Evolutionary conservation across 2,888 invertebrate species (phyloP), one percentile per base, ranked within the genome.

Genomic region (Apotomis capreana): DNA sequence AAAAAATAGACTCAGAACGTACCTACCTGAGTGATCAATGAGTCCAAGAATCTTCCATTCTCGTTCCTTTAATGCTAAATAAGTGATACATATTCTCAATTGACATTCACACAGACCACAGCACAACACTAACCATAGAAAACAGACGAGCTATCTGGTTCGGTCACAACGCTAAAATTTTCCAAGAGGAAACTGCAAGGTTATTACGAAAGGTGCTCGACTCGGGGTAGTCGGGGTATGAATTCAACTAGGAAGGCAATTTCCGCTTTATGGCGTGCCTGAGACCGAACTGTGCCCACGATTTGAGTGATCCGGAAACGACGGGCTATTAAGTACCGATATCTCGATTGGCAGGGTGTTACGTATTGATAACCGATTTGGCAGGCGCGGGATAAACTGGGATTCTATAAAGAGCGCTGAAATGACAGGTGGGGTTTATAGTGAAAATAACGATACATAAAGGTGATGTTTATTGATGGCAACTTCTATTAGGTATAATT

Each of bases 191-290:
- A 86, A 87, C 85, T 84, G 82, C 83, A 80, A 85, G 84, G 82
- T 87, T 89, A 88, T 86, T 86, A 87, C 82, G 83, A 80, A 81
- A 85, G 87, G 85, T 84, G 81, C 77, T 78, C 78, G 82, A 82
- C 81, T 76, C 78, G 74, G 26, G 75, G 79, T 86, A 82, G 81
- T 76, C 78, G 74, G 26, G 75, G 79, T 86, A 89, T 89, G 90
- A 89, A 92, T 90, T 91, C 89, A 89, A 90, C 88, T 89, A 88
- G 89, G 87, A 87, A 87, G 87, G 90, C 90, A 91, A 90, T 91
- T 90, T 88, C 84, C 87, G 83, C 86, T 90, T 91, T 92, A 92
- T 86, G 89, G 85, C 87, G 81, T 83, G 88, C 86, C 81, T 81
- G 84, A 84, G 78, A 75, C 76, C 78, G 79, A 79, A 82, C 76